Evolutionary conservation across 1,140 invertebrate species (phyloP), one percentile per base, ranked within the genome.

Genomic region (Caerostris extrusa): DNA sequence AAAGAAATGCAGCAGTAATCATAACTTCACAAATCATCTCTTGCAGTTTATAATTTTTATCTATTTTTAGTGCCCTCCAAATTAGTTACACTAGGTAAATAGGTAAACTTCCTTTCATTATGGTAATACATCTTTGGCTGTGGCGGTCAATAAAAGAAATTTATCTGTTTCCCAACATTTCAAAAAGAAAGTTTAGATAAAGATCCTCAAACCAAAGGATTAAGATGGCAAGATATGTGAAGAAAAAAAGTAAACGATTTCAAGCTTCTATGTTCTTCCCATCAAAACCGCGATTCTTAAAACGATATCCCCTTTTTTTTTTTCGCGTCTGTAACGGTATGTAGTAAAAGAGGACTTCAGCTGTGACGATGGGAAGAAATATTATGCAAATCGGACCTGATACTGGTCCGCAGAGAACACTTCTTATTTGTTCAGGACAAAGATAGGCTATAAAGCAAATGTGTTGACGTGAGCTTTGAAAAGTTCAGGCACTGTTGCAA

Each of bases 401-500:
- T 50, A 50, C 50, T 10, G 34, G 6, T 77, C 71, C 53, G 71
- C 3, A 10, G 71, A 77, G 10, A 53, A 4, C 34, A 77, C 34
- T 77, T 34, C n/a, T 77, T 77, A 77, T 77, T 77, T 77, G 53
- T 77, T 77, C 71, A 77, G 71, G 71, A 53, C 71, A 77, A 77
- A 34, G 53, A n/a, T 4, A 5, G 71, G 71, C 34, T 77, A 77
- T 77, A 77, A 77, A 77, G 14, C 34, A 77, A n/a, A n/a, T n/a
- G n/a, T n/a, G n/a, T n/a, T n/a, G n/a, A n/a, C n/a, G n/a, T n/a
- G n/a, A n/a, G n/a, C n/a, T n/a, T n/a, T n/a, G n/a, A n/a, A n/a
- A n/a, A n/a, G n/a, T n/a, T n/a, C n/a, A n/a, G n/a, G n/a, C n/a
- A n/a, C n/a, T n/a, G n/a, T n/a, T n/a, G n/a, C n/a, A n/a, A n/a